Percentiles rank a stretch among this genome's conserved stretches.
Conservation (phyloP, 2,888 invertebrate species). For the Lycia hirtaria region DNA sequence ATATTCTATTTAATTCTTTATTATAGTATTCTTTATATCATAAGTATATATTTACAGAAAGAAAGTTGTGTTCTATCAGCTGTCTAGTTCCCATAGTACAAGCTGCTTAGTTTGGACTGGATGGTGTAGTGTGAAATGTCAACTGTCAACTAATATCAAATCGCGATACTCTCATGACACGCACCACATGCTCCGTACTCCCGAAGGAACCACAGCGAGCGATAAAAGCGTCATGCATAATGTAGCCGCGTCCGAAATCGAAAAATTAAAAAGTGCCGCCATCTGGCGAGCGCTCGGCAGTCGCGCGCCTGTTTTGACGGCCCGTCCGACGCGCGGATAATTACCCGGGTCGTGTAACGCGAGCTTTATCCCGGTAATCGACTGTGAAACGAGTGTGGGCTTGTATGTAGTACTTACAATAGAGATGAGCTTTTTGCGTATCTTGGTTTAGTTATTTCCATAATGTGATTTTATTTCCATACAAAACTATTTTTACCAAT, state of each 20-base stretch:
- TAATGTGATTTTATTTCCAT: too few species aligned
- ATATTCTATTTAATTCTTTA: too few species aligned
- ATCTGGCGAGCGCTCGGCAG: constrained; percentile 75
- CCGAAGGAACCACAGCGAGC: constrained; percentile 81
- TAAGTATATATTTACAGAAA: too few species aligned
- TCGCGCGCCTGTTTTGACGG: constrained; percentile 59
- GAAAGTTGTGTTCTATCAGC: too few species aligned
- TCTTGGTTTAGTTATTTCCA: neutral
- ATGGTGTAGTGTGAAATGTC: too few species aligned
- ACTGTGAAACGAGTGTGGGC: constrained; percentile 27
- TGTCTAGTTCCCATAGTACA: too few species aligned
- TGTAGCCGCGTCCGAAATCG: constrained; percentile 82
- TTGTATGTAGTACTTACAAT: constrained; percentile 14
- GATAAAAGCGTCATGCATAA: constrained; percentile 85
- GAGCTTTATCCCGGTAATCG: constrained; percentile 36
- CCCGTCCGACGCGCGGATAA: constrained; percentile 63
- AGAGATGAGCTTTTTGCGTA: neutral
- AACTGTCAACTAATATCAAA: too few species aligned
- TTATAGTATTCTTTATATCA: too few species aligned
- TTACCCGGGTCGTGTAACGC: constrained; percentile 55
- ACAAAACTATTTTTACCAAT: too few species aligned
- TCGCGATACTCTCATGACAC: constrained; percentile 40
- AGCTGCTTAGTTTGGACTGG: too few species aligned
- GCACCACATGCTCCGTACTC: constrained; percentile 51
- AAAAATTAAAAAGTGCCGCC: constrained; percentile 82